phyloP scores from a whole-genome alignment of 1,140 invertebrate species.

The silkworm (Bombyx mori) region DNA sequence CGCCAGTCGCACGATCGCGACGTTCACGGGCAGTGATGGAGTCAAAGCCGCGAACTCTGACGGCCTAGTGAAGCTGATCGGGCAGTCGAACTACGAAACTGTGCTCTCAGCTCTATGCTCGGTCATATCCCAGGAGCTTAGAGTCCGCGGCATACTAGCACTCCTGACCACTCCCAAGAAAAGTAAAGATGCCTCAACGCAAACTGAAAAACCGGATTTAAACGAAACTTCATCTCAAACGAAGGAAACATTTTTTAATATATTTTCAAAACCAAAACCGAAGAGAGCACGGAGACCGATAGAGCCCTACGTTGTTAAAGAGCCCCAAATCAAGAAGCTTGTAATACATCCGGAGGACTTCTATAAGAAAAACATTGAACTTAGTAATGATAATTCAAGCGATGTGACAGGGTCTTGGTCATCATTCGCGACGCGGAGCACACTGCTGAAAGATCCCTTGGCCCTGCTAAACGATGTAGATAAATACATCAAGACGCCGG shows the following conservation, averaged over 20 bases:
- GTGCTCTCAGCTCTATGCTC: conserved; percentile 37
- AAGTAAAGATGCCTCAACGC: conserved; percentile 1
- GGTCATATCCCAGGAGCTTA: conserved; percentile 36
- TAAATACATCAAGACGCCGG: conserved; percentile 15
- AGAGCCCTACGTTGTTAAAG: conserved; percentile 20
- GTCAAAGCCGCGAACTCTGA: conserved; percentile 34
- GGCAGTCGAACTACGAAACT: conserved; percentile 44
- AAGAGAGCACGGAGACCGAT: not conserved
- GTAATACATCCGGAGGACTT: conserved; percentile 14
- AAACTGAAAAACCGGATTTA: conserved; percentile 6
- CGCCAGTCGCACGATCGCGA: conserved; percentile 30
- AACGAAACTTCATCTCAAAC: conserved; percentile 16
- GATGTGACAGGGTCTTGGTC: conserved; percentile 29
- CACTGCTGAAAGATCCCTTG: conserved; percentile 21
- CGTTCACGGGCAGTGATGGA: conserved; percentile 10
- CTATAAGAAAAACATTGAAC: not conserved
- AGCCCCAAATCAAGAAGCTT: conserved; percentile 14
- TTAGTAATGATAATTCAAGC: conserved; percentile 33
- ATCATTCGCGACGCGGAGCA: conserved; percentile 18
- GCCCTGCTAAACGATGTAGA: conserved; percentile 28
- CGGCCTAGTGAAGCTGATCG: conserved; percentile 32
- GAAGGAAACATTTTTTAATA: conserved; percentile 12
- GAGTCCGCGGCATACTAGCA: conserved; percentile 36
- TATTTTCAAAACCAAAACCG: not conserved
- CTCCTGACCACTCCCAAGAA: conserved; percentile 24